Evolutionary conservation across 2,113 vertebrate genomes (phyloP), one percentile per base, ranked within the genome.

Genomic region (Nannospalax galili): DNA sequence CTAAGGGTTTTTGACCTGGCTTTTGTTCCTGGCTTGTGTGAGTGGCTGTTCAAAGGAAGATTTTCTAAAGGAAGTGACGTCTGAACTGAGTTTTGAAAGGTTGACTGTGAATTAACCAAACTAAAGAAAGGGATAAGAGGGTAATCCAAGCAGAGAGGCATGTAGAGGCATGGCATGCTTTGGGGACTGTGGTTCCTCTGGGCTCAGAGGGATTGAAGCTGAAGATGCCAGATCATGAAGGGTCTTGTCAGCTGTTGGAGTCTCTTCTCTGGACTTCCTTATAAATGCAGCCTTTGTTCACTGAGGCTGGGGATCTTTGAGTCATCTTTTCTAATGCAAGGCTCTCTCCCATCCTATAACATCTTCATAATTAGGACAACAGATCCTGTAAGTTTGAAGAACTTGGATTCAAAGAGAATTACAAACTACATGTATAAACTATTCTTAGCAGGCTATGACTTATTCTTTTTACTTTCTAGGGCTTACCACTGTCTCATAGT

Each of bases 351-450:
- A 10, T 75, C 8, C 40, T 6, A 30, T 74, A 85, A 80, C 26
- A 11, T 90, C 42, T 19, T 82, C 3, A 45, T 84, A 78, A 86
- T 92, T 91, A 93, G 42, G 65, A 35, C 52, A 79, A 45, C 48
- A 93, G 48, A 80, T 88, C 56, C 40, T 92, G 37, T 85, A 48
- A 30, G 1, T 94, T 94, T 74, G 1, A 40, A 40, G 37, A 87
- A 88, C 28, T 88, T 95, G 60, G 11, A 65, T 72, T 90, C 79
- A 94, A 95, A 82, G 80, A 82, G 48, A 94, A 84, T 90, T 81
- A 52, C 42, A 92, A 84, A 10, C 60, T 58, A 19, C 12, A 8
- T 74, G 24, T 32, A 74, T 22, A 69, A 64, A n/a, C 42, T 74
- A 26, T 82, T 91, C 74, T 86, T 82, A 30, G 32, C 19, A 80